Evolutionary conservation across 2,888 invertebrate genomes (phyloP), one percentile per base, ranked within the genome.

Genomic region (Iphiclides podalirius): DNA sequence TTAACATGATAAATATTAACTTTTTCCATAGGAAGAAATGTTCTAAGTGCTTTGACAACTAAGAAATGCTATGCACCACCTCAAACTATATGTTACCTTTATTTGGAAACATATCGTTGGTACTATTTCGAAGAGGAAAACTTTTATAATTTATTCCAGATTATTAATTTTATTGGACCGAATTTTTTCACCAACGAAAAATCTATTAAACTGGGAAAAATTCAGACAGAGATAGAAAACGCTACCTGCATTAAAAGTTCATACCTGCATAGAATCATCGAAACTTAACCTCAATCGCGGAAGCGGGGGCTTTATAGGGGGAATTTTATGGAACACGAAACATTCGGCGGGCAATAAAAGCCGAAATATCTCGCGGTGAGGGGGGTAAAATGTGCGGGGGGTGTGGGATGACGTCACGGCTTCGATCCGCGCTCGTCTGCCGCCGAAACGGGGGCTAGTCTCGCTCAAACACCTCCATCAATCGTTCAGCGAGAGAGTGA

Each of bases 341-440:
- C 58, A 58, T 59, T 50, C 47, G 41, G 34, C 1, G 49, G 38
- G 67, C 72, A 67, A 73, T 71, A 67, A 66, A 63, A 64, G 61
- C 43, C 23, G 50, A 43, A 55, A 54, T 72, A 73, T 62, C 64
- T 66, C 61, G 60, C 64, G 64, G 72, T 74, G 70, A 63, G 73
- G 75, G 11, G 71, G 72, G 76, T 79, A 75, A 79, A 79, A 78
- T 79, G 76, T 80, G 75, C 75, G 75, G 72, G 67, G 56, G 62
- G 67, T 67, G 58, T 55, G 66, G 34, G 45, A 54, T 84, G 85
- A 84, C 84, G 85, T 84, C 84, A 84, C 66, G 56, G 38, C 65
- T 70, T 72, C 75, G 75, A 75, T 75, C 79, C 79, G 78, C 70
- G 71, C 66, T 54, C 72, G 75, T 78, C 76, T 79, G 79, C 76